Percentiles rank a stretch among this genome's conserved stretches.
These are phyloP conservation scores for Procambarus clarkii DNA, from an alignment of 1,140 invertebrate genomes.

Conservation along the genomic window DNA sequence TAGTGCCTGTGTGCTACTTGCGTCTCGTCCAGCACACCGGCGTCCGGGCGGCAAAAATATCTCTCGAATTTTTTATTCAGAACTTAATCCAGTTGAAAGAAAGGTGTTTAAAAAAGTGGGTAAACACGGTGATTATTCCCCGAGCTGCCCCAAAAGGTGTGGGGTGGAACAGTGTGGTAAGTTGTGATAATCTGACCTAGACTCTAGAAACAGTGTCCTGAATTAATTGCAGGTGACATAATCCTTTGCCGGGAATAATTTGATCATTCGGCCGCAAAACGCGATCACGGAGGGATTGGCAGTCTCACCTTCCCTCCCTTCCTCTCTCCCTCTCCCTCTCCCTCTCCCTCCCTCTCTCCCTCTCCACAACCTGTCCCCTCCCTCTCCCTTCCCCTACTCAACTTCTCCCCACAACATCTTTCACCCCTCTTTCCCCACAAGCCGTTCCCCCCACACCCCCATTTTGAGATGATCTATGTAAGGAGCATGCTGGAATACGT, in stretches of 20 bases:
- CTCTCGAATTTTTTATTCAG: neutral
- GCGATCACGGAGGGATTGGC: neutral
- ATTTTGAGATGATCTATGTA: too few species aligned
- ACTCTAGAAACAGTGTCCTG: neutral
- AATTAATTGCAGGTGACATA: constrained; percentile 47
- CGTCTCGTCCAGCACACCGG: neutral
- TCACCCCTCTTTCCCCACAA: too few species aligned
- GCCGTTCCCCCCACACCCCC: neutral
- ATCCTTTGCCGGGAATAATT: constrained; percentile 28
- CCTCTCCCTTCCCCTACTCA: neutral
- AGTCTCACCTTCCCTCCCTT: neutral
- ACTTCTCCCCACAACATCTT: neutral
- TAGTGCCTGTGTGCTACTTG: constrained; percentile 1
- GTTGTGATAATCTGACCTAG: neutral
- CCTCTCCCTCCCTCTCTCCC: neutral
- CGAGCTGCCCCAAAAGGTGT: neutral
- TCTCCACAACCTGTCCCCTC: neutral
- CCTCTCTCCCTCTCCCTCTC: constrained; percentile 14
- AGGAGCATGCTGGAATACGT: too few species aligned
- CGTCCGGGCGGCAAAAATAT: neutral
- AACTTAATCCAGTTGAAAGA: neutral
- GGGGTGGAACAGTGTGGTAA: constrained; percentile 1
- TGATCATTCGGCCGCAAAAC: constrained; percentile 37
- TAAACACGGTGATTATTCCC: constrained; percentile 13
- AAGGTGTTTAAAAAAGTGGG: neutral